A percentile compares a stretch with the other conserved stretches of the same genome.
phyloP scores from a whole-genome alignment of 2,797 vertebrate genomes.

The Limosa lapponica region DNA sequence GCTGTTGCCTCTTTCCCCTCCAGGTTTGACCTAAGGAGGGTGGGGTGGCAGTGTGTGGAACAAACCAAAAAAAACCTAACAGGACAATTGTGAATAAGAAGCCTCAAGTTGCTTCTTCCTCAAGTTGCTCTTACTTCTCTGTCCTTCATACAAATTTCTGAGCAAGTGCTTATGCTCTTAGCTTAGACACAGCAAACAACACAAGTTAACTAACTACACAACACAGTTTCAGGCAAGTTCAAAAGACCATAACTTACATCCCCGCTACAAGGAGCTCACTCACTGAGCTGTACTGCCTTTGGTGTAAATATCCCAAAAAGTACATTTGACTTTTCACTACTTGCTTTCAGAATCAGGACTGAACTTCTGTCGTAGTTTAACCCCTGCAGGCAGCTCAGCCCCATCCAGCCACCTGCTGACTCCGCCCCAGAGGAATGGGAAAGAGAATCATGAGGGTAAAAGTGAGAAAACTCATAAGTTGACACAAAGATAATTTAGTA shows the following conservation, averaged over 20 bases:
- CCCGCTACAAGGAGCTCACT: background rate
- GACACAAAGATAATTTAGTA: background rate
- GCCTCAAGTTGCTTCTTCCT: too few species aligned
- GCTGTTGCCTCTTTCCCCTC: background rate
- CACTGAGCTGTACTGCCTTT: background rate
- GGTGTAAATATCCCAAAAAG: background rate
- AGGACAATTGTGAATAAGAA: background rate
- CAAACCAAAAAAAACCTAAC: background rate
- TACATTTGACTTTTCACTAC: background rate
- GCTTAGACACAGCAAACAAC: background rate
- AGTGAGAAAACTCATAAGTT: background rate
- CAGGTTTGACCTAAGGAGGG: background rate
- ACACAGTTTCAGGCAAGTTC: background rate
- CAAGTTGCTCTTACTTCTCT: background rate
- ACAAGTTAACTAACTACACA: background rate
- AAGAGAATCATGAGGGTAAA: background rate
- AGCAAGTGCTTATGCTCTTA: background rate
- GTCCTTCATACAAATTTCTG: background rate
- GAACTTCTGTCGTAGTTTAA: background rate
- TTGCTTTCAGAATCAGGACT: background rate
- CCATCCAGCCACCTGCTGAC: background rate
- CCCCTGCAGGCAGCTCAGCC: rapidly evolving
- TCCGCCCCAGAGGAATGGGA: rapidly evolving
- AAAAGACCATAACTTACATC: background rate
- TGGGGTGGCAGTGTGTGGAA: rapidly evolving